These are phyloP conservation scores for Lutraria rhynchaena DNA, from an alignment of 1,140 invertebrate species.

Conservation along the genomic window DNA sequence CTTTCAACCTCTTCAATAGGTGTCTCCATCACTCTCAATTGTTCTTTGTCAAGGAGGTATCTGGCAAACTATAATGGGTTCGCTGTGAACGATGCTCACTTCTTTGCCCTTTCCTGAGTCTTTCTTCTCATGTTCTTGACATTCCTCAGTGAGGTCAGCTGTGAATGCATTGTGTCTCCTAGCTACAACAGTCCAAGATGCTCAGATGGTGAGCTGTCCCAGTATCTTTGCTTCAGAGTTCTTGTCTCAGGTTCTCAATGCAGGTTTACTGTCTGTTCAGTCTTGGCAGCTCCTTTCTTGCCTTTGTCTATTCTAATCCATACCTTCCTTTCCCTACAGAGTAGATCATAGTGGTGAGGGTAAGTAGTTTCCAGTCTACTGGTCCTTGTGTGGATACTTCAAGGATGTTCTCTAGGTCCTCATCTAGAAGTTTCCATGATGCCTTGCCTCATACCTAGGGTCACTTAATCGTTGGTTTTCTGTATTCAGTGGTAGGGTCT, in stretches of 20 bases:
- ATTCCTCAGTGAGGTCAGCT: not conserved
- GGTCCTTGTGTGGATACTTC: no score
- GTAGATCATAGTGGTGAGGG: not conserved
- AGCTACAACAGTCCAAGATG: not conserved
- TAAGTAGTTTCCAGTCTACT: slow-evolving; percentile 10
- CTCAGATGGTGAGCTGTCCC: not conserved
- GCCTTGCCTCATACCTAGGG: no score
- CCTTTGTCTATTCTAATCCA: slow-evolving; percentile 1
- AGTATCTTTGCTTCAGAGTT: not conserved
- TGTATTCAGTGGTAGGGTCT: not conserved
- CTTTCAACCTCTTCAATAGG: slow-evolving; percentile 10
- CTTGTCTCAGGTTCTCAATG: slow-evolving; percentile 21
- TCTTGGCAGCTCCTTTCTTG: not conserved
- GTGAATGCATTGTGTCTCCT: slow-evolving; percentile 18
- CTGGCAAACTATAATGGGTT: slow-evolving; percentile 37
- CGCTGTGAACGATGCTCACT: slow-evolving; percentile 1
- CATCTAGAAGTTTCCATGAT: not conserved
- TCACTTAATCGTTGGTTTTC: not conserved
- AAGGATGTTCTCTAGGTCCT: not conserved
- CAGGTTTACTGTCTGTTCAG: no score
- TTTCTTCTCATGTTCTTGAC: not conserved
- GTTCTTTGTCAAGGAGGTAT: slow-evolving; percentile 12
- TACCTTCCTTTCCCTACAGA: not conserved
- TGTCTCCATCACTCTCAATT: not conserved
- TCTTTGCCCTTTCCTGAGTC: slow-evolving; percentile 1